phyloP scores from a whole-genome alignment of 2,113 vertebrate genomes.

The Epinephelus cyanopodus region DNA sequence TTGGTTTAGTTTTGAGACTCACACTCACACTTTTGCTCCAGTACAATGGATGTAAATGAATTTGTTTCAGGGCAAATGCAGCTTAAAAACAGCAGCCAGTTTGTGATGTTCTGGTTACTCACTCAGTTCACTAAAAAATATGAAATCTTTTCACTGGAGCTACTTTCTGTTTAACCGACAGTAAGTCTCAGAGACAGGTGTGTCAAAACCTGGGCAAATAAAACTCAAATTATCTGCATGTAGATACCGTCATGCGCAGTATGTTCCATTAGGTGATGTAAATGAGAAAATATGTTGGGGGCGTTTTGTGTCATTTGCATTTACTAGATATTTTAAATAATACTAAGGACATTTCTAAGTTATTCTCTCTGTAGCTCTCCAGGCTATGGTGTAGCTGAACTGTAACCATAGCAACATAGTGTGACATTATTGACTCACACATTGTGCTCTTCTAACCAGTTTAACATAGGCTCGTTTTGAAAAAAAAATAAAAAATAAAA shows the following conservation, averaged over 20 bases:
- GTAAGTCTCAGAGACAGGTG: not conserved
- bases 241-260: not conserved
- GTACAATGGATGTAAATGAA: too few relatives aligned
- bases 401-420: slow-evolving; percentile 8
- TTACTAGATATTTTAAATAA: not conserved
- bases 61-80: too few relatives aligned
- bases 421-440: not conserved
- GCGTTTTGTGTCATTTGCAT: not conserved
- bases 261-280: not conserved
- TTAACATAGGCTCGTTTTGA: not conserved
- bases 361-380: not conserved
- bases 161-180: too few relatives aligned
- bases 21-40: too few relatives aligned
- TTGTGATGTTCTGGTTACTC: too few relatives aligned
- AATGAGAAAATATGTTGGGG: not conserved
- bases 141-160: too few relatives aligned
- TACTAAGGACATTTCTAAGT: not conserved
- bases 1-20: not conserved
- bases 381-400: not conserved
- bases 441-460: not conserved
- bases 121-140: too few relatives aligned
- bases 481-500: too few relatives aligned
- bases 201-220: not conserved
- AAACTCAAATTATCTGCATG: not conserved
- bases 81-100: too few relatives aligned